Evolutionary conservation across 2,888 invertebrate genomes (phyloP), one percentile per base, ranked within the genome.

Genomic region (Congeria kusceri): DNA sequence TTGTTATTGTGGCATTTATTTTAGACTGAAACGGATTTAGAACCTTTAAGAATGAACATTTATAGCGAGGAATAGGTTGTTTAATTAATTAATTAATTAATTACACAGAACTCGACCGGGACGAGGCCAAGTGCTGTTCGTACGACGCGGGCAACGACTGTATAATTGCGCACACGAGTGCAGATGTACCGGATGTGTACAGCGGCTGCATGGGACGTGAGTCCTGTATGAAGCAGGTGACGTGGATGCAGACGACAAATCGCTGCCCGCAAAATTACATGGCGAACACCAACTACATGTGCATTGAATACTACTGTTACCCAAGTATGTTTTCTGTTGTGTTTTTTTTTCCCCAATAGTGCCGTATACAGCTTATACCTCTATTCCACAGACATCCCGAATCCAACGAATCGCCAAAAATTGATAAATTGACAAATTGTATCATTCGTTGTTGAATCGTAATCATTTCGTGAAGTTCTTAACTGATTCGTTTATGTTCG

Each of bases 101-200:
- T 32, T 11, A 27, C 57, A 53, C 65, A 76, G 76, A 46, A 11
- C 15, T 0, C 11, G 56, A 47, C 32, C 64, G 76, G 11, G 76
- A 76, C 46, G 76, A 76, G 27, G 59, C 66, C 11, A 76, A 25
- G 27, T 76, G 76, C 25, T 76, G 76, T 47, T 70, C 76, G 7
- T 70, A 66, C 59, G 56, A 76, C 28, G 28, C n/a, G 15, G 27
- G 32, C 2, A 28, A 59, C 23, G 76, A 76, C 46, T 76, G 76
- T 23, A 47, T 39, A 23, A 65, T 76, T 18, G 29, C 28, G 7
- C 27, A 59, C 7, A 29, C 65, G 9, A 59, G 59, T n/a, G 20
- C 57, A 9, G 76, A 76, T 39, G 39, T 63, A 7, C 47, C 65
- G 13, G 27, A 15, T 7, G 53, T 69, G 29, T 76, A 44, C 59